Evolutionary conservation across 2,797 vertebrate species (phyloP).

Genomic region (Gadopsis bispinosus): DNA sequence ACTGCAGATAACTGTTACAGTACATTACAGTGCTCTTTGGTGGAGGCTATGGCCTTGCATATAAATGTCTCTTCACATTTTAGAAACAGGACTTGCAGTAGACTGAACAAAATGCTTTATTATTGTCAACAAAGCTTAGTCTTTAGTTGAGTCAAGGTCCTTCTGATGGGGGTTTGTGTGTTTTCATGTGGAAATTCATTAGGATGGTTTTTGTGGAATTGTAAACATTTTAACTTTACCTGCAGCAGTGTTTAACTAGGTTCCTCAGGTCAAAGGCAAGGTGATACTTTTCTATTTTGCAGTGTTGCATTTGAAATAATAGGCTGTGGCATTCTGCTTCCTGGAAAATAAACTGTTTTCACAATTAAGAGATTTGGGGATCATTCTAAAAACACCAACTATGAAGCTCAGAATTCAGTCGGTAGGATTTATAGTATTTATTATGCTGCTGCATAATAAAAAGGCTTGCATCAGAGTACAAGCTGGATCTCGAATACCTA

Average conservation of each 20-base stretch:
- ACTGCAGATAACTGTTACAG: conserved; percentile 9
- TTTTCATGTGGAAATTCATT: conserved; percentile 16
- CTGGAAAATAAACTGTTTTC: conserved; percentile 15
- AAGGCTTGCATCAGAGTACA: conserved; percentile 3
- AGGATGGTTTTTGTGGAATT: conserved; percentile 10
- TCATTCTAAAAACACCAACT: conserved; percentile 12
- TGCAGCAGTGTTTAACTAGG: conserved; percentile 44
- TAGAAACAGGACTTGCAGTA: conserved; percentile 5
- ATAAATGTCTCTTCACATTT: background rate
- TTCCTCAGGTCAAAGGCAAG: conserved; percentile 27
- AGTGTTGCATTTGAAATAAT: conserved; percentile 13
- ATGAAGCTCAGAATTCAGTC: conserved; percentile 9
- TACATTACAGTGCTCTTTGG: conserved; percentile 15
- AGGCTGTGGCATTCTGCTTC: background rate
- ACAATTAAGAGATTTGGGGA: conserved; percentile 20
- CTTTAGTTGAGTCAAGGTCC: conserved; percentile 7
- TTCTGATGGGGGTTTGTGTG: background rate
- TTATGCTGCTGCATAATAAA: conserved; percentile 20
- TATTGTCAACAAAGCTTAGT: background rate
- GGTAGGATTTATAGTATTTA: conserved; percentile 37
- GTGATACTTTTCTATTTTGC: conserved; percentile 4
- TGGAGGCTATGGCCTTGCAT: background rate
- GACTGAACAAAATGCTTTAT: background rate
- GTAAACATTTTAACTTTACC: conserved; percentile 23
- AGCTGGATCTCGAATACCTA: conserved; percentile 13